These are phyloP conservation scores for Sardina pilchardus DNA, from an alignment of 2,113 vertebrate genomes.

Conservation along the genomic window DNA sequence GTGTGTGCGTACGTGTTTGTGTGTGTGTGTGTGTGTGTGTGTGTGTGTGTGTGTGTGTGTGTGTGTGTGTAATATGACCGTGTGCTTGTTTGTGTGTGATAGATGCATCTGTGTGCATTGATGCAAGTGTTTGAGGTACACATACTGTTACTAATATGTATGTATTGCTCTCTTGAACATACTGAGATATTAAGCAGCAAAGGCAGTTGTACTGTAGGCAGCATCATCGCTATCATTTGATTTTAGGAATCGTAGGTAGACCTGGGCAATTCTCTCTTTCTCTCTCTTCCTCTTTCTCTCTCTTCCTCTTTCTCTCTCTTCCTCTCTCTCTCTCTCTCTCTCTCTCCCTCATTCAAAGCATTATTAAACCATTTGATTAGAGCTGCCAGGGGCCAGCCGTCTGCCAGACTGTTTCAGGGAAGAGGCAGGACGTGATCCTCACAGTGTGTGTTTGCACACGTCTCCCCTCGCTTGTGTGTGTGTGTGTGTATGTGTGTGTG, in stretches of 20 bases:
- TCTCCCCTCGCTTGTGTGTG: background rate
- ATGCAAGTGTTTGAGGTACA: too few relatives aligned
- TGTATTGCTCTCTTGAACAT: background rate
- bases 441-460: background rate
- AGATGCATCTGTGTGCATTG: too few relatives aligned
- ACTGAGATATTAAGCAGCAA: background rate
- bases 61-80: background rate
- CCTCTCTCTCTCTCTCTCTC: background rate
- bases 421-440: background rate
- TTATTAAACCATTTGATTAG: constrained; percentile 19
- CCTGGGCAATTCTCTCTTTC: background rate
- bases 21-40: background rate
- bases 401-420: constrained; percentile 7
- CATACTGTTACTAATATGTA: too few relatives aligned
- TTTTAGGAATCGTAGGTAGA: background rate
- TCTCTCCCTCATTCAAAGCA: background rate
- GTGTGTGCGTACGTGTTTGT: background rate
- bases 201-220: background rate
- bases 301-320: background rate
- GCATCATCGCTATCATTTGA: background rate
- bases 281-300: background rate
- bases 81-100: background rate
- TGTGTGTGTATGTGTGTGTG: background rate
- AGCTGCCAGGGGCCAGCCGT: constrained; percentile 13
- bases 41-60: background rate